Conservation (phyloP, 2,797 vertebrate species). For the Sarcophilus harrisii region DNA sequence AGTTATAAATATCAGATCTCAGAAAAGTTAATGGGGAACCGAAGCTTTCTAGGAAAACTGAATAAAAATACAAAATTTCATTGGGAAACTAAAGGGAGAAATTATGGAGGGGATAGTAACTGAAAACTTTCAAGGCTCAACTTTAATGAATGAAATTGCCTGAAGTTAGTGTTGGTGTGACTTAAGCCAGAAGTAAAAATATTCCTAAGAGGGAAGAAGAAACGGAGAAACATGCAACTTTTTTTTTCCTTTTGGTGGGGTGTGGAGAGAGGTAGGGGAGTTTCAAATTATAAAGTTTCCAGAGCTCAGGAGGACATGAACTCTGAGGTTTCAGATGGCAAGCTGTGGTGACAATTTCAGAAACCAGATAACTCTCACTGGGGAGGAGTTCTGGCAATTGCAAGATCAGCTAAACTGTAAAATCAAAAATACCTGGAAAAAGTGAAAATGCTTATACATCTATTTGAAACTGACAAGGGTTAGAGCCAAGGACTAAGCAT, state of each 20-base stretch:
- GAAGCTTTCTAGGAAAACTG: neutral
- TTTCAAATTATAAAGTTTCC: neutral
- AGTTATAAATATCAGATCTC: neutral
- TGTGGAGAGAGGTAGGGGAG: neutral
- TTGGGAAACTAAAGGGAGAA: neutral
- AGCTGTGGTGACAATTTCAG: neutral
- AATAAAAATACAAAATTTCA: neutral
- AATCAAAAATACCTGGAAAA: neutral
- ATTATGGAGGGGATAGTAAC: neutral
- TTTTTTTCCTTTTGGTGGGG: neutral
- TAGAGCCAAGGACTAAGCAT: neutral
- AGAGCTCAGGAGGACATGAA: conserved; percentile 25
- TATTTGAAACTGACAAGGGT: neutral
- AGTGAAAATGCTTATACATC: neutral
- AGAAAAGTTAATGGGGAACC: neutral
- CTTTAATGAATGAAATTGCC: neutral
- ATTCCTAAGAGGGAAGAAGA: neutral
- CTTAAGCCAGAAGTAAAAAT: conserved; percentile 45
- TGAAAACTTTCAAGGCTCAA: neutral
- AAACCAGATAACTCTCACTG: neutral
- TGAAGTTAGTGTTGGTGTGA: conserved; percentile 16
- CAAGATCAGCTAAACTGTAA: neutral
- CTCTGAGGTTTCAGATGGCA: conserved; percentile 8
- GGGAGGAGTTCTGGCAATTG: neutral
- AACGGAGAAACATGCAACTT: neutral